Base-by-base conservation (phyloP, 2,113 vertebrate species). In the Lucifuga dentata region DNA sequence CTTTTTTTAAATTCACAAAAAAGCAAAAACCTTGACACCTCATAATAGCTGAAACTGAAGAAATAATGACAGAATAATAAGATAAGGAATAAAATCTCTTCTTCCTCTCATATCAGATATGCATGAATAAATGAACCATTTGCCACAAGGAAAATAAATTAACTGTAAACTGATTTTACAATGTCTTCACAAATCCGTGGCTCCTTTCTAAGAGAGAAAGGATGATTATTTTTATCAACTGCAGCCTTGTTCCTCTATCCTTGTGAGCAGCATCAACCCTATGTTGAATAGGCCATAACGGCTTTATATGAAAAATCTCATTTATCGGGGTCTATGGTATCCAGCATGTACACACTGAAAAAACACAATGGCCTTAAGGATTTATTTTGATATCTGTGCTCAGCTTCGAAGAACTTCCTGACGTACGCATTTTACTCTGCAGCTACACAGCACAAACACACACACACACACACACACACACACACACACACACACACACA, bases 91-190 rank as follows among this genome's bases (percentile, higher is more conserved):
- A 46, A 67, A 48, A 57, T 11, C 12, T 62, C 16, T 11, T 39
- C 11, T 39, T 11, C 17, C 55, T 50, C 53, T 33, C 32, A 50
- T 43, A 66, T 59, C 64, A 57, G 57, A 20, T 40, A 57, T 66
- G 19, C 32, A n/a, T 23, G 5, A 52, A 45, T 15, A 53, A 63
- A 70, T 48, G 12, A 66, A 49, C 10, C 36, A 52, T 12, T 20
- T 36, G 17, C 43, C 24, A 38, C 1, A 12, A 8, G 19, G 32
- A 41, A 41, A 46, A 57, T 1, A 62, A 62, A 23, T 19, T 23
- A 49, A 61, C 32, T 39, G 21, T 29, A 35, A 35, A 55, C 20
- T 63, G 10, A 10, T 49, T 61, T 65, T 19, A n/a, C 70, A 67
- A 8, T 5, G 7, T 20, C 55, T 52, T 51, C 32, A 59, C 32